These are phyloP conservation scores for Drosophila ironensis DNA, from an alignment of 1,140 invertebrate genomes.

Conservation along the genomic window DNA sequence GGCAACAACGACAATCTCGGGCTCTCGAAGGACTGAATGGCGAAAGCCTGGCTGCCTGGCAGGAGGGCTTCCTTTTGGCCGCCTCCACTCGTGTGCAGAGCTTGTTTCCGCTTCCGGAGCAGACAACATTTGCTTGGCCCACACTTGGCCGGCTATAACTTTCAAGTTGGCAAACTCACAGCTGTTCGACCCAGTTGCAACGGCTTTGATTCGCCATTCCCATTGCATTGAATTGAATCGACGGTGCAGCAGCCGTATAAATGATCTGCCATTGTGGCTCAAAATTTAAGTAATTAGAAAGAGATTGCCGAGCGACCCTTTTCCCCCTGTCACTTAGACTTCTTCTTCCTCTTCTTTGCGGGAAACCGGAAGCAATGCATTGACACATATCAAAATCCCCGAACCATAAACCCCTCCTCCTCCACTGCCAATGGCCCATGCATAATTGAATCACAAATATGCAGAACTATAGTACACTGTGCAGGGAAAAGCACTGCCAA, in stretches of 20 bases:
- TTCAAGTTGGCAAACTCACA: constrained; percentile 43
- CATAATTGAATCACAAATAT: constrained; percentile 56
- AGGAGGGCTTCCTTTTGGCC: constrained; percentile 57
- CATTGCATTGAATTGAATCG: constrained; percentile 35
- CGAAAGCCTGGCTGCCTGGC: constrained; percentile 28
- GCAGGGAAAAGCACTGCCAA: neutral
- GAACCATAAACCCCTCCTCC: no score
- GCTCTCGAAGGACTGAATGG: constrained; percentile 5
- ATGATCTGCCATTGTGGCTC: constrained; percentile 9
- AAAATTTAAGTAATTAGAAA: constrained; percentile 50
- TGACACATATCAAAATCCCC: constrained; percentile 39
- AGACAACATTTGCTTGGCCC: constrained; percentile 68
- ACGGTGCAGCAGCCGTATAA: neutral
- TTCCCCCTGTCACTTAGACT: constrained; percentile 27
- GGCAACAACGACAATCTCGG: constrained; percentile 43
- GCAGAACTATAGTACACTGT: neutral
- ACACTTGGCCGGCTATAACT: constrained; percentile 47
- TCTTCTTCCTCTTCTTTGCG: neutral
- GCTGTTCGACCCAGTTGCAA: constrained; percentile 51
- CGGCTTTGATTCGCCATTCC: constrained; percentile 45
- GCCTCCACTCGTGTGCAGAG: constrained; percentile 68
- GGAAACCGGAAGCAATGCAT: constrained; percentile 1
- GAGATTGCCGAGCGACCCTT: constrained; percentile 16
- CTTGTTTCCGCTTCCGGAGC: constrained; percentile 70
- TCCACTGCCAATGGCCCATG: no score